Evolutionary conservation across 53 echinoderm and acorn worm species (phyloP).

Genomic region (Mesocentrotus franciscanus): DNA sequence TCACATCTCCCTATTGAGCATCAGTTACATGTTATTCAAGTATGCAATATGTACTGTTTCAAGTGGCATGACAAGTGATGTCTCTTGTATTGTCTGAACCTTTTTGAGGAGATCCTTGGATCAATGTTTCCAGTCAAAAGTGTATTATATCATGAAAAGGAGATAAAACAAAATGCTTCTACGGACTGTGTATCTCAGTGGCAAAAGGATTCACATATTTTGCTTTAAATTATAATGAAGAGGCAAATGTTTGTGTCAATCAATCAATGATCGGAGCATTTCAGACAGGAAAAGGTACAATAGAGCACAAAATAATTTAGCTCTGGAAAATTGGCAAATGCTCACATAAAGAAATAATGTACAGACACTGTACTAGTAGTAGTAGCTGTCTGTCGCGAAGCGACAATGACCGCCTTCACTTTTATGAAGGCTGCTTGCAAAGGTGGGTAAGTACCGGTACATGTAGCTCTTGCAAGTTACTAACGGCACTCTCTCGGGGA

Average conservation of each 20-base stretch:
- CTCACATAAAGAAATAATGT: too few species aligned
- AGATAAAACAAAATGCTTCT: neutral
- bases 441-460: too few species aligned
- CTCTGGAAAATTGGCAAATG: neutral
- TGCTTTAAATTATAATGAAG: neutral
- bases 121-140: neutral
- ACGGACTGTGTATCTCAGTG: neutral
- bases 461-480: too few species aligned
- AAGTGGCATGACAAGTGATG: neutral
- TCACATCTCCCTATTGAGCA: neutral
- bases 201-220: neutral
- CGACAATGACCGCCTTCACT: too few species aligned
- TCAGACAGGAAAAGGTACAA: too few species aligned
- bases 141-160: neutral
- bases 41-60: neutral
- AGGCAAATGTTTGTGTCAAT: too few species aligned
- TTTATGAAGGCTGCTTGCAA: too few species aligned
- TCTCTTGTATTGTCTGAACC: neutral
- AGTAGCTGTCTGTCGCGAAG: too few species aligned
- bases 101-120: neutral
- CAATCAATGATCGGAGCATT: too few species aligned
- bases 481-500: too few species aligned
- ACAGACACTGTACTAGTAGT: too few species aligned
- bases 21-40: neutral
- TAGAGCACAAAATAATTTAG: too few species aligned